Evolutionary conservation across 2,113 vertebrate genomes (phyloP).

Genomic region (Dasypus novemcinctus): DNA sequence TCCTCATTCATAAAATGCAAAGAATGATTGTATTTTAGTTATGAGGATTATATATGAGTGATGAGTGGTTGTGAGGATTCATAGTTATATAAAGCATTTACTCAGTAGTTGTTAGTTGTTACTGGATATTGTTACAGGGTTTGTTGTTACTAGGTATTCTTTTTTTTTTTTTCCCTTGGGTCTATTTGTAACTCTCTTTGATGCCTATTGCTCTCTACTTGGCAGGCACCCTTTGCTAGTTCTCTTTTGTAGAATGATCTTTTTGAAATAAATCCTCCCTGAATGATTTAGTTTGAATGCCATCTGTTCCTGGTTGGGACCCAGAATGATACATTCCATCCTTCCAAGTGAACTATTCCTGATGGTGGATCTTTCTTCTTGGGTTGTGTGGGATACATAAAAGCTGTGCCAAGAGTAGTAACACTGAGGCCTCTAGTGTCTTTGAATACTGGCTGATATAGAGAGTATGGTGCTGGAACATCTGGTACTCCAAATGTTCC

Average conservation of each 20-base stretch:
- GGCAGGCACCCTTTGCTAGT: neutral
- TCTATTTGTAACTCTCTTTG: neutral
- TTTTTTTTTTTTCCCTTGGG: neutral
- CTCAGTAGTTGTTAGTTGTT: neutral
- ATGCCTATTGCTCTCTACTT: neutral
- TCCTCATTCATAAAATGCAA: neutral
- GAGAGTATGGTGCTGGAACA: neutral
- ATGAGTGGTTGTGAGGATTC: neutral
- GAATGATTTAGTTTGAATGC: neutral
- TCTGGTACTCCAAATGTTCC: too few relatives aligned
- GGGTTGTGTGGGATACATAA: neutral
- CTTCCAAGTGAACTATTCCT: neutral
- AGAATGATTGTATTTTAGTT: neutral
- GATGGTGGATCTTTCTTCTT: neutral
- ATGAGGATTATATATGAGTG: neutral
- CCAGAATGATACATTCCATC: neutral
- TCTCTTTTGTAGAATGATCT: neutral
- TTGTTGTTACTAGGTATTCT: neutral
- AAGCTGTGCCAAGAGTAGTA: neutral
- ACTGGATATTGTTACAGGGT: neutral
- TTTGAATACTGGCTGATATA: neutral
- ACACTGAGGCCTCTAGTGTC: neutral
- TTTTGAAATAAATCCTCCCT: neutral
- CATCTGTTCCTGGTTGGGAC: neutral
- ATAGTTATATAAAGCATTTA: neutral